These are phyloP conservation scores for Vanessa atalanta DNA, from an alignment of 1,140 invertebrate species.

Conservation along the genomic window DNA sequence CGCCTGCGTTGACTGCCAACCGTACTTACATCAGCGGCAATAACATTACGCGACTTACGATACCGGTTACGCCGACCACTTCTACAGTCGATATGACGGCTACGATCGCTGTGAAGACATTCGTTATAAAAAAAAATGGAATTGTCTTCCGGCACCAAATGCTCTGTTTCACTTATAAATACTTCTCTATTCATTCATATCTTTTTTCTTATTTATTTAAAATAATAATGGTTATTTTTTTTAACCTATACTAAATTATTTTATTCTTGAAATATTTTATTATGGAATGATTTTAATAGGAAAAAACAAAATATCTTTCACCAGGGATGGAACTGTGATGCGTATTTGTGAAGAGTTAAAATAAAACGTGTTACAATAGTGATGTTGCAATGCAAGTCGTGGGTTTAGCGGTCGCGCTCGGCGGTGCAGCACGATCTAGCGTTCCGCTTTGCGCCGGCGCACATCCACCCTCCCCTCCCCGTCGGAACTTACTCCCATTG, in stretches of 20 bases:
- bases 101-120: slow-evolving; percentile 11
- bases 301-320: background rate
- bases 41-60: slow-evolving; percentile 59
- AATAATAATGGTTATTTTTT: no score
- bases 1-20: slow-evolving; percentile 20
- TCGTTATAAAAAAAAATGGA: slow-evolving; percentile 21
- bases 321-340: slow-evolving; percentile 9
- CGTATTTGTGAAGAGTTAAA: slow-evolving; percentile 38
- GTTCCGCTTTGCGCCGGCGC: slow-evolving; percentile 72
- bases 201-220: no score
- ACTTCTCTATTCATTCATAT: background rate
- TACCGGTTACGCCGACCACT: slow-evolving; percentile 47
- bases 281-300: no score
- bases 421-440: slow-evolving; percentile 77
- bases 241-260: no score
- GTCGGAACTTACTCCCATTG: slow-evolving; percentile 38
- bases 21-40: slow-evolving; percentile 60
- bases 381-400: slow-evolving; percentile 74
- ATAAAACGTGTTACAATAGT: slow-evolving; percentile 60
- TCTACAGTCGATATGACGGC: slow-evolving; percentile 22
- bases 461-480: slow-evolving; percentile 42
- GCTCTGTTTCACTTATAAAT: slow-evolving; percentile 5
- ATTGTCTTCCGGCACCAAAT: slow-evolving; percentile 21
- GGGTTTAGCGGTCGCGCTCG: slow-evolving; percentile 76
- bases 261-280: no score